phyloP scores from a whole-genome alignment of 2,797 vertebrate species.

The Gambusia yucatana region DNA sequence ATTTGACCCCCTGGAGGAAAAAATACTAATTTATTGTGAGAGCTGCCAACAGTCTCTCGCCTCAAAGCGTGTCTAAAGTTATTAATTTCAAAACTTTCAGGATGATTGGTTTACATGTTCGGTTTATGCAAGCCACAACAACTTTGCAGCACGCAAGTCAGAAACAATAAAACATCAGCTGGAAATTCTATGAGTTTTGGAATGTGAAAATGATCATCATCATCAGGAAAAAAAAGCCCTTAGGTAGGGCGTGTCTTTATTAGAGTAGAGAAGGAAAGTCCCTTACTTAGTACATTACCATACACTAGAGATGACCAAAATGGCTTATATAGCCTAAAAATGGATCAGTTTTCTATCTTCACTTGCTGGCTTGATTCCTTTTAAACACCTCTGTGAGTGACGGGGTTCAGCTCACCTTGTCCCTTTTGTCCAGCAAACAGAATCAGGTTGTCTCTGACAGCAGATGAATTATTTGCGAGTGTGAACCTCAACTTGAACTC shows the following conservation, averaged over 20 bases:
- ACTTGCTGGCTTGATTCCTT: conserved; percentile 28
- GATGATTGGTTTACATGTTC: conserved; percentile 24
- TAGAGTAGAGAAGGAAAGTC: conserved; percentile 53
- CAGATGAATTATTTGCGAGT: conserved; percentile 80
- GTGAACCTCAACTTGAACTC: conserved; percentile 89
- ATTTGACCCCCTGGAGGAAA: conserved; percentile 58
- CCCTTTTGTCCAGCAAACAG: conserved; percentile 90
- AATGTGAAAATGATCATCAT: conserved; percentile 43
- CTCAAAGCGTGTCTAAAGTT: conserved; percentile 52
- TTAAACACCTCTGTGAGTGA: conserved; percentile 34
- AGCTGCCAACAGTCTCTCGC: conserved; percentile 52
- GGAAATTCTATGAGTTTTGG: conserved; percentile 52
- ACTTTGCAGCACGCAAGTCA: conserved; percentile 38
- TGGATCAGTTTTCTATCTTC: conserved; percentile 27
- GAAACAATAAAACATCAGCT: conserved; percentile 48
- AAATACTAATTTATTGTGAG: conserved; percentile 52
- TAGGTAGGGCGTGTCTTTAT: conserved; percentile 42
- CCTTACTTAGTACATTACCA: conserved; percentile 67
- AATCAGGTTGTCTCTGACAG: conserved; percentile 88
- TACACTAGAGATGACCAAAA: conserved; percentile 49
- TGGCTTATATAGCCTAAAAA: conserved; percentile 20
- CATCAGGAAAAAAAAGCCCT: conserved; percentile 48
- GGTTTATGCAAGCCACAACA: conserved; percentile 11
- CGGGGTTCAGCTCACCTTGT: conserved; percentile 80
- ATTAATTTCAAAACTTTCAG: conserved; percentile 48